phyloP scores from a whole-genome alignment of 2,888 invertebrate genomes.

The Theretra japonica region DNA sequence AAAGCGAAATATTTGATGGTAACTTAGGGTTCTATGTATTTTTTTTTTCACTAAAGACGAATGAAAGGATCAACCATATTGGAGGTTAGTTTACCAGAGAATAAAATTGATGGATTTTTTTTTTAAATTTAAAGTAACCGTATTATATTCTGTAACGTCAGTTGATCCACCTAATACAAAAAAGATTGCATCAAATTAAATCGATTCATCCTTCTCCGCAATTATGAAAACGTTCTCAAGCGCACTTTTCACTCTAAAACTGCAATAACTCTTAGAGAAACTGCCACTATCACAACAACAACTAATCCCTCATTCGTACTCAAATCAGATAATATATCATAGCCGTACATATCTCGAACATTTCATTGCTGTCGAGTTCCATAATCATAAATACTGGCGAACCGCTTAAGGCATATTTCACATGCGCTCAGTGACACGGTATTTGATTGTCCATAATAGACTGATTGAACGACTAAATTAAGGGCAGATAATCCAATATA shows the following conservation, averaged over 20 bases:
- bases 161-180: too few relatives aligned
- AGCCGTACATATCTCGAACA: constrained; percentile 6
- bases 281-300: neutral
- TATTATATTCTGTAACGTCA: too few relatives aligned
- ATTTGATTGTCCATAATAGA: constrained; percentile 15
- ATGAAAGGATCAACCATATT: too few relatives aligned
- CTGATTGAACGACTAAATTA: constrained; percentile 24
- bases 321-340: neutral
- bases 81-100: too few relatives aligned
- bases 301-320: neutral
- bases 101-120: too few relatives aligned
- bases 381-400: constrained; percentile 11
- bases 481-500: constrained; percentile 15
- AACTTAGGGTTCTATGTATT: too few relatives aligned
- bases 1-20: neutral
- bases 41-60: too few relatives aligned
- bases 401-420: constrained; percentile 13
- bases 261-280: neutral
- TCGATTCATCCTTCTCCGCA: too few relatives aligned
- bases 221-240: neutral
- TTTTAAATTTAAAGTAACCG: too few relatives aligned
- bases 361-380: constrained; percentile 1
- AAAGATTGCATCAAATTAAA: too few relatives aligned
- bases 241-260: neutral
- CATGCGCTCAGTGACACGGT: constrained; percentile 8